phyloP scores from a whole-genome alignment of 2,113 vertebrate genomes.

The Rattus rattus region DNA sequence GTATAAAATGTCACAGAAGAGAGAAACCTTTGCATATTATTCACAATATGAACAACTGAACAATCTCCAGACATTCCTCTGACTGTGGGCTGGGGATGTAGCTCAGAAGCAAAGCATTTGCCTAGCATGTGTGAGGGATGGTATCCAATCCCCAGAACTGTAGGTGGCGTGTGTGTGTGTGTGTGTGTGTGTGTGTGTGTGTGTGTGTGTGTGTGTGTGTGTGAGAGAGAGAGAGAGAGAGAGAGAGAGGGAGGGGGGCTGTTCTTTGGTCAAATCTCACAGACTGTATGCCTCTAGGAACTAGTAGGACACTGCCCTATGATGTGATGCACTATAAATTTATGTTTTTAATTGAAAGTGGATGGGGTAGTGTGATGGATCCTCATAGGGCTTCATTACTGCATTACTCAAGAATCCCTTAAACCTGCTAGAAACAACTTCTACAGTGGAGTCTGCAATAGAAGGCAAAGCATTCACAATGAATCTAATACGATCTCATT shows the following conservation, averaged over 20 bases:
- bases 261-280: background rate
- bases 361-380: background rate
- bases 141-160: background rate
- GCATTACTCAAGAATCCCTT: background rate
- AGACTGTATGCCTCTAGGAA: background rate
- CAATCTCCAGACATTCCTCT: background rate
- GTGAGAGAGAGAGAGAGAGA: too few relatives aligned
- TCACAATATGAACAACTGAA: background rate
- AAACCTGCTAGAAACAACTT: background rate
- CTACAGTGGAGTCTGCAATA: background rate
- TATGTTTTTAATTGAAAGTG: background rate
- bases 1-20: conserved; percentile 24
- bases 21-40: conserved; percentile 30
- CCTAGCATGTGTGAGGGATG: background rate
- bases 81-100: background rate
- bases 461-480: background rate
- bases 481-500: background rate
- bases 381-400: background rate
- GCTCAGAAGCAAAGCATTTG: background rate
- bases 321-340: background rate
- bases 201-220: too few relatives aligned
- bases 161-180: background rate
- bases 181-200: too few relatives aligned
- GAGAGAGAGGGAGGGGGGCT: background rate
- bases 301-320: background rate